phyloP scores from a whole-genome alignment of 1,140 invertebrate species.

The Trinorchestia longiramus region DNA sequence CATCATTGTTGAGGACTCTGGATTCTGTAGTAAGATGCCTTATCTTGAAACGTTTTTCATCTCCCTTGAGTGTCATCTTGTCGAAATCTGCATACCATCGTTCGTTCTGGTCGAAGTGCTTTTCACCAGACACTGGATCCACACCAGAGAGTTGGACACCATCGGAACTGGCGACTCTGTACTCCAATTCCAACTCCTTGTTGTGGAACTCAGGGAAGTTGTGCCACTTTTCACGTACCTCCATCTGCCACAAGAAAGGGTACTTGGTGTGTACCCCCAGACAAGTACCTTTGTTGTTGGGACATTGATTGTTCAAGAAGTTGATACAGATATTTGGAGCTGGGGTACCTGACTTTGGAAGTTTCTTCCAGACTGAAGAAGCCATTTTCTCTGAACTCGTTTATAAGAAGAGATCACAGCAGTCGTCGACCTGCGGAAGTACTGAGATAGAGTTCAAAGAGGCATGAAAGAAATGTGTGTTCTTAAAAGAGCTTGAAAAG shows the following conservation, averaged over 20 bases:
- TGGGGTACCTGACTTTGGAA: not conserved
- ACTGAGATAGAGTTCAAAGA: no score
- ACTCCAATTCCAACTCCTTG: slow-evolving; percentile 22
- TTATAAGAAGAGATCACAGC: not conserved
- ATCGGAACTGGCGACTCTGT: not conserved
- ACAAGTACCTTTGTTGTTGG: not conserved
- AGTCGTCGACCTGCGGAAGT: not conserved
- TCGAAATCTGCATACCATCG: slow-evolving; percentile 12
- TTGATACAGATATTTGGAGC: not conserved
- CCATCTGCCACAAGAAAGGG: slow-evolving; percentile 29
- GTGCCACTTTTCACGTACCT: not conserved
- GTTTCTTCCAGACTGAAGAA: not conserved
- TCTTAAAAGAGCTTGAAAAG: no score
- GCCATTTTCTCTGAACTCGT: not conserved
- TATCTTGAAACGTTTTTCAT: not conserved
- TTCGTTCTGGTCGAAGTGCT: not conserved
- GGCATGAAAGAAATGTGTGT: no score
- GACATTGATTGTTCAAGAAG: not conserved
- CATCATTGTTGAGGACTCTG: not conserved
- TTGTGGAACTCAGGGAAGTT: slow-evolving; percentile 21
- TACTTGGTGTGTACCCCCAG: not conserved
- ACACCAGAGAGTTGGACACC: not conserved
- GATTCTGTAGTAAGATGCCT: not conserved
- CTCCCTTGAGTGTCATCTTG: not conserved
- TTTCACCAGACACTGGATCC: not conserved